Evolutionary conservation across 2,113 vertebrate species (phyloP), one percentile per base, ranked within the genome.

Genomic region (Chloropsis cyanopogon): DNA sequence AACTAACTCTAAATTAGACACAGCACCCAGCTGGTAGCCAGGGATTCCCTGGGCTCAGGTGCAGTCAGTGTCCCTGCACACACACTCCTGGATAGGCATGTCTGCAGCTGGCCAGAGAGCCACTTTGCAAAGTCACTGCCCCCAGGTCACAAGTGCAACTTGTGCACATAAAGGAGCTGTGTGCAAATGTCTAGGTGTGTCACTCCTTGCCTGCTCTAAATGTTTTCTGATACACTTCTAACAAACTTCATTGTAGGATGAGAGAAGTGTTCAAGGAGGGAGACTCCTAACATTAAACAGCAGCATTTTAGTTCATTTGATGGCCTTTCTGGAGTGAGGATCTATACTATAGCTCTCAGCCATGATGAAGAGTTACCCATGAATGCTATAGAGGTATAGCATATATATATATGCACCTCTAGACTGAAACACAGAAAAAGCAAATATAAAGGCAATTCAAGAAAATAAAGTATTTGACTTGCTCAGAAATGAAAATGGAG

Each of bases 401-500:
- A 37, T 23, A 24, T 35, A 35, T 15, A 35, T 35, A 25, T 60
- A 11, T 16, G 29, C 50, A 90, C 19, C 63, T 94, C 52, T 61
- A 83, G 42, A 28, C 59, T 52, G 82, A 95, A 92, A 66, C 35
- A 50, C 6, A 61, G 44, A 87, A 76, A 39, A 69, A 64, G 39
- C 56, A 63, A 70, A 53, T 57, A 20, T 76, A 92, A 86, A 63
- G 71, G 63, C 39, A 86, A 25, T 75, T 88, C 13, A 68, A 53
- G 82, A 73, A 60, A 73, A 52, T 44, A n/a, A 86, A 79, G 33
- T 42, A 35, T 53, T 46, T 89, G 80, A 79, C 44, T 92, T 49
- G 59, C 59, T 94, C 61, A 54, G 72, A 95, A 93, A 75, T 72
- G 66, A 75, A 95, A 64, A 52, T 52, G 25, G 57, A 41, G 39